Percentiles rank a stretch among this genome's conserved stretches.
phyloP scores from a whole-genome alignment of 2,113 vertebrate genomes.

The Tiliqua scincoides region DNA sequence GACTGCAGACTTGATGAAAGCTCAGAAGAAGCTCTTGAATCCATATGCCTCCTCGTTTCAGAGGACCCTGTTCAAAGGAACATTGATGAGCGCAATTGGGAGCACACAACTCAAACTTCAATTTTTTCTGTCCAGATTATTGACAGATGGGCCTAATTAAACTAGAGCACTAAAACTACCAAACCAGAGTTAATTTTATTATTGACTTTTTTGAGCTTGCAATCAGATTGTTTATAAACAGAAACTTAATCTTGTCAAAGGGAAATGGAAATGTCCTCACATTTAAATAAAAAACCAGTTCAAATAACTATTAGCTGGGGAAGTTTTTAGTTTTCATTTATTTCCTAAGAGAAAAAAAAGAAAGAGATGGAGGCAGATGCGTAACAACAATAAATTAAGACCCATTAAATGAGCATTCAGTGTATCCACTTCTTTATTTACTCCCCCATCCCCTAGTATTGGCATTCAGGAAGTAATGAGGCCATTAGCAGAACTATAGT shows the following conservation, averaged over 20 bases:
- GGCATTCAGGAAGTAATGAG: background rate
- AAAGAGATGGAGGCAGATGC: background rate
- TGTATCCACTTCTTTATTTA: background rate
- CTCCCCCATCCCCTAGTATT: background rate
- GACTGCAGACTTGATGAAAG: background rate
- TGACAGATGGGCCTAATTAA: background rate
- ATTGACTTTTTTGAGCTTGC: background rate
- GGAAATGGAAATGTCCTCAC: background rate
- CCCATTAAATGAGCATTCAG: background rate
- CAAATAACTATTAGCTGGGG: fast-evolving
- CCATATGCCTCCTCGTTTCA: background rate
- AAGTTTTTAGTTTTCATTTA: background rate
- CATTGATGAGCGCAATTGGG: background rate
- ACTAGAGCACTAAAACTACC: background rate
- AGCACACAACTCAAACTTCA: background rate
- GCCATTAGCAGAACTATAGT: background rate
- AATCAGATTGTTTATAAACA: conserved; percentile 19
- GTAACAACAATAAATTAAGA: background rate
- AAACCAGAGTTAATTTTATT: conserved; percentile 3
- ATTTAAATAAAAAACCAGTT: background rate
- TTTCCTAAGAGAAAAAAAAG: background rate
- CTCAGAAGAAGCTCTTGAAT: background rate
- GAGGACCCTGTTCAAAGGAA: background rate
- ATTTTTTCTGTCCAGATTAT: background rate
- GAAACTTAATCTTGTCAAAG: background rate